A percentile compares a stretch with the other conserved stretches of the same genome.
Conservation (phyloP, 1,140 invertebrate species). For the Eupeodes corollae region DNA sequence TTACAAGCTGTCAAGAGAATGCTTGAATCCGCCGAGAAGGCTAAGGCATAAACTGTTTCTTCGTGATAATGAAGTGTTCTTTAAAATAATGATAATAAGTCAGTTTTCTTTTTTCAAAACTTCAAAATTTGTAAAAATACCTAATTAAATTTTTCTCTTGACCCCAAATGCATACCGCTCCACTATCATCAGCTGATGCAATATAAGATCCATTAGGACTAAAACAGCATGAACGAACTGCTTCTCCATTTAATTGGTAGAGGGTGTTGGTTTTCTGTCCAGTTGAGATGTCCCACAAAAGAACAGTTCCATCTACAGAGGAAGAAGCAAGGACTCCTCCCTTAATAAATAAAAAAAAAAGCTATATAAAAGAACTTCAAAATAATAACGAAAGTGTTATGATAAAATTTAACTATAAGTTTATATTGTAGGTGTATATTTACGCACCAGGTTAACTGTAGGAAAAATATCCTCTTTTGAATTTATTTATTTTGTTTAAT, state of each 20-base stretch:
- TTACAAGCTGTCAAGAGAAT: conserved; percentile 56
- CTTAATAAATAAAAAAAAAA: conserved; percentile 10
- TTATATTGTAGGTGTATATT: too few relatives aligned
- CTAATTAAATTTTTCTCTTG: conserved; percentile 4
- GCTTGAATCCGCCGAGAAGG: conserved; percentile 54
- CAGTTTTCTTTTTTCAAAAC: not conserved
- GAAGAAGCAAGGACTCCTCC: conserved; percentile 44
- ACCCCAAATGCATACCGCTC: conserved; percentile 5
- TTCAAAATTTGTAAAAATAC: not conserved
- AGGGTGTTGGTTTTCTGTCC: conserved; percentile 41
- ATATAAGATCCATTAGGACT: conserved; percentile 5
- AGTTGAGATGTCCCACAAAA: conserved; percentile 45
- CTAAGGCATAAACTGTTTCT: conserved; percentile 48
- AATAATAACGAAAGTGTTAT: too few relatives aligned
- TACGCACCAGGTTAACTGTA: too few relatives aligned
- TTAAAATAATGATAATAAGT: conserved; percentile 13
- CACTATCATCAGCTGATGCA: conserved; percentile 4
- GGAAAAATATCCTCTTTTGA: too few relatives aligned
- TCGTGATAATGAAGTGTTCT: conserved; percentile 56
- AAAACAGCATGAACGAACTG: conserved; percentile 41
- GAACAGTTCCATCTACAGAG: conserved; percentile 47
- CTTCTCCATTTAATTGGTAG: conserved; percentile 40
- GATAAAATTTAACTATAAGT: too few relatives aligned
- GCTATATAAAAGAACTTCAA: too few relatives aligned
- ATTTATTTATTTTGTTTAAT: too few relatives aligned